These are phyloP conservation scores for Hafferia zeledoni DNA, from an alignment of 2,797 vertebrate genomes.

Conservation along the genomic window DNA sequence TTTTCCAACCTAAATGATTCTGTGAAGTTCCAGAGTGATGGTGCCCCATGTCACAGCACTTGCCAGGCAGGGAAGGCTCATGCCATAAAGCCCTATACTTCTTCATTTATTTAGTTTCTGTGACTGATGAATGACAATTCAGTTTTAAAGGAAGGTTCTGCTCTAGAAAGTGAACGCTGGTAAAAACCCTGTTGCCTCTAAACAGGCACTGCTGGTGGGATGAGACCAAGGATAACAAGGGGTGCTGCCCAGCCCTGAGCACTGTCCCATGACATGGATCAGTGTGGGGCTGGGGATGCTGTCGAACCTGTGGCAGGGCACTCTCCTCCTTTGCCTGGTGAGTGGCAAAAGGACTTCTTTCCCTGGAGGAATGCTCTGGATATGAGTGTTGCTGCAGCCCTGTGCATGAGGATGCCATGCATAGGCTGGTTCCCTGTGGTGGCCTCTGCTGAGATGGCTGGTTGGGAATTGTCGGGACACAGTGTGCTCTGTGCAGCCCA, in stretches of 20 bases:
- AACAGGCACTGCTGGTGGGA: accelerated
- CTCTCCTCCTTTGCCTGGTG: not conserved
- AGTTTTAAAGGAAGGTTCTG: not conserved
- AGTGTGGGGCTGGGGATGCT: not conserved
- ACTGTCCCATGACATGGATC: not conserved
- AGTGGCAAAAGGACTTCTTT: not conserved
- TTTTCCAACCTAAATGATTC: not conserved
- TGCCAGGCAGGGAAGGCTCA: not conserved
- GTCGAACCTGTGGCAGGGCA: accelerated
- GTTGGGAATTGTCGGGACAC: not conserved
- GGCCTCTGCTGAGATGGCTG: not conserved
- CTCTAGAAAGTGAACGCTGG: accelerated
- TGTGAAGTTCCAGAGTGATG: not conserved
- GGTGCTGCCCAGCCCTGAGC: not conserved
- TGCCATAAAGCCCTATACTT: not conserved
- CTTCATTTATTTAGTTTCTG: not conserved
- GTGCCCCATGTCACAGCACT: not conserved
- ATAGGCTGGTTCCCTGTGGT: not conserved
- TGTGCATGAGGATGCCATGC: accelerated
- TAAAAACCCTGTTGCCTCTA: not conserved
- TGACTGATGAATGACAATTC: not conserved
- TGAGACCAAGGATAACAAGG: not conserved
- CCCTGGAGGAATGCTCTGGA: not conserved
- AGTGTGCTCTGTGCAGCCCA: accelerated
- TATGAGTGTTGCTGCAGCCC: not conserved